Evolutionary conservation across 2,888 invertebrate species (phyloP).

Genomic region (Tineola bisselliella): DNA sequence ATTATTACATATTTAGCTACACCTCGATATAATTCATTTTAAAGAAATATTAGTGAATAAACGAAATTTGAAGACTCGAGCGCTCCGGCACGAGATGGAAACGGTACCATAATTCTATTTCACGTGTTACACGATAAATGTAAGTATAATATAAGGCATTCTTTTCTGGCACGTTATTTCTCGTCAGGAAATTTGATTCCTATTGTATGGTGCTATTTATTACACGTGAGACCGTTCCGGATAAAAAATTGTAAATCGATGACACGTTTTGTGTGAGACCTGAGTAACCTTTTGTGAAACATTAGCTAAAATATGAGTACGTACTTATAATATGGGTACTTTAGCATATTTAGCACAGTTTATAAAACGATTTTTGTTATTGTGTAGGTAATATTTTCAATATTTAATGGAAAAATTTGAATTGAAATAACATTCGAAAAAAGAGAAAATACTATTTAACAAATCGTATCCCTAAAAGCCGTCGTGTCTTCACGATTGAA

Average conservation of each 20-base stretch:
- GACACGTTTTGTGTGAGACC: neutral
- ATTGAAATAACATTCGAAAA: neutral
- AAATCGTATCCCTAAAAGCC: neutral
- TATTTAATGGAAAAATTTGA: too few relatives aligned
- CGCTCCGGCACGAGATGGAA: neutral
- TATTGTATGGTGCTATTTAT: neutral
- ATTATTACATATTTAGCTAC: neutral
- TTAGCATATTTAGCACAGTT: too few relatives aligned
- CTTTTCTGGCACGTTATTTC: neutral
- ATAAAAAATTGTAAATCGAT: neutral
- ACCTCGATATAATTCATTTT: neutral
- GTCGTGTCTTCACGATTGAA: slow-evolving; percentile 3
- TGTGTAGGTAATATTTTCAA: too few relatives aligned
- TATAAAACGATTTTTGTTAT: too few relatives aligned
- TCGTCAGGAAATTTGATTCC: neutral
- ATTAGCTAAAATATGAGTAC: neutral
- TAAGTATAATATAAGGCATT: neutral
- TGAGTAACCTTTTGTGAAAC: neutral
- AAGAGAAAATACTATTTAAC: neutral
- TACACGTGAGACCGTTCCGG: neutral
- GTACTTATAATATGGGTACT: too few relatives aligned
- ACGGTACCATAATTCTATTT: neutral
- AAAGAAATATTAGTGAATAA: neutral
- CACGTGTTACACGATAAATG: neutral
- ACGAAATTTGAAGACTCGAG: neutral